Percentiles rank a stretch among this genome's conserved stretches.
Evolutionary conservation across 2,888 invertebrate species (phyloP).

Genomic region (Synanthedon vespiformis): DNA sequence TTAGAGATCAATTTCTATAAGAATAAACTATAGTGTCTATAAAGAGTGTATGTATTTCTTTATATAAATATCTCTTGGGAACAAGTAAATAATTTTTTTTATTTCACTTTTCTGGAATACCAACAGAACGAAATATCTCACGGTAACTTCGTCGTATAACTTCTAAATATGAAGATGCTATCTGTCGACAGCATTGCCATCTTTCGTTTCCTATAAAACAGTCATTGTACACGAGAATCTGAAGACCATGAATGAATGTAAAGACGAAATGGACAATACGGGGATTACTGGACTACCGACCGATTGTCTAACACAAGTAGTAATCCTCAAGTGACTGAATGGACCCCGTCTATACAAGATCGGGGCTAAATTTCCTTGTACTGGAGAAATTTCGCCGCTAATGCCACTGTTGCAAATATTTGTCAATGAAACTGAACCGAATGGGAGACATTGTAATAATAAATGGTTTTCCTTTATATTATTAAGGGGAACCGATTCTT

Average conservation of each 20-base stretch:
- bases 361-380: background rate
- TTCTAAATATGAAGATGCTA: no score
- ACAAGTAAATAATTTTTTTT: no score
- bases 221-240: background rate
- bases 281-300: slow-evolving; percentile 18
- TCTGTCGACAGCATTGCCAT: background rate
- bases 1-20: no score
- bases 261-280: slow-evolving; percentile 14
- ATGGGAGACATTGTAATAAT: slow-evolving; percentile 7
- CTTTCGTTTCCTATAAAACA: no score
- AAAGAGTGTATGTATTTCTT: no score
- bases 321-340: slow-evolving; percentile 6
- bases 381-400: slow-evolving; percentile 10
- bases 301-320: slow-evolving; percentile 5
- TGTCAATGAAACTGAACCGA: slow-evolving; percentile 35
- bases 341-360: slow-evolving; percentile 6
- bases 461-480: background rate
- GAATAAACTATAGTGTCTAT: no score
- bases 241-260: slow-evolving; percentile 18
- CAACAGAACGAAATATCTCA: no score
- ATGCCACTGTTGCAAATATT: slow-evolving; percentile 53
- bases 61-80: no score
- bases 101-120: no score
- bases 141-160: no score
- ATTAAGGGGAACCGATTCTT: no score